phyloP scores from a whole-genome alignment of 2,113 vertebrate genomes.

The Pseudorectes ferrugineus region DNA sequence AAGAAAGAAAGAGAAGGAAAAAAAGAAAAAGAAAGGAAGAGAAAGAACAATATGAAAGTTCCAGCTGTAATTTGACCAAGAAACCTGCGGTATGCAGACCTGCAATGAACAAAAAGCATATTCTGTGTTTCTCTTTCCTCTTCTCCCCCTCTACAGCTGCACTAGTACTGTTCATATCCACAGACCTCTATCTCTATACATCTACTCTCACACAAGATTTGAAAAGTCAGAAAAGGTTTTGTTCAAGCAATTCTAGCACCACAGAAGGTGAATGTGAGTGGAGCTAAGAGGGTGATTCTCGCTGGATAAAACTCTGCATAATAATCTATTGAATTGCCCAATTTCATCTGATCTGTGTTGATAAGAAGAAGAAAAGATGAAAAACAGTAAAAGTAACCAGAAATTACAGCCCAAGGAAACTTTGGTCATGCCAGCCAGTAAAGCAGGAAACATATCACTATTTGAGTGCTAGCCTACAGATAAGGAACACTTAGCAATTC shows the following conservation, averaged over 20 bases:
- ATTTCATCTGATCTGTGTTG: background rate
- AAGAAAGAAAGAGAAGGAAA: accelerated
- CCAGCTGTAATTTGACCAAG: background rate
- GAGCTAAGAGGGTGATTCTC: background rate
- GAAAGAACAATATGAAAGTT: background rate
- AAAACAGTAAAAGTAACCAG: background rate
- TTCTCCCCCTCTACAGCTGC: background rate
- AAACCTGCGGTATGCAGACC: background rate
- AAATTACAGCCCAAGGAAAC: background rate
- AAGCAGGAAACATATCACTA: background rate
- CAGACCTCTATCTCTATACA: background rate
- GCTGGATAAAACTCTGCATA: background rate
- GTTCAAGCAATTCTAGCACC: background rate
- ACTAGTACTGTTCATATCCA: background rate
- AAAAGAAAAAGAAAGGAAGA: too few relatives aligned
- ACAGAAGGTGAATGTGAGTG: background rate
- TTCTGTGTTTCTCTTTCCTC: background rate
- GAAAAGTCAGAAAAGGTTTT: background rate
- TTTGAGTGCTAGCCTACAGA: background rate
- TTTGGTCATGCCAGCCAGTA: background rate
- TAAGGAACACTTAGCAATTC: background rate
- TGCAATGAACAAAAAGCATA: background rate
- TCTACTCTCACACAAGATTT: background rate
- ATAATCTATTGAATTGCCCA: background rate
- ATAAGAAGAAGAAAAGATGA: background rate